Evolutionary conservation across 1,140 invertebrate species (phyloP).

Genomic region (Goniozus legneri): DNA sequence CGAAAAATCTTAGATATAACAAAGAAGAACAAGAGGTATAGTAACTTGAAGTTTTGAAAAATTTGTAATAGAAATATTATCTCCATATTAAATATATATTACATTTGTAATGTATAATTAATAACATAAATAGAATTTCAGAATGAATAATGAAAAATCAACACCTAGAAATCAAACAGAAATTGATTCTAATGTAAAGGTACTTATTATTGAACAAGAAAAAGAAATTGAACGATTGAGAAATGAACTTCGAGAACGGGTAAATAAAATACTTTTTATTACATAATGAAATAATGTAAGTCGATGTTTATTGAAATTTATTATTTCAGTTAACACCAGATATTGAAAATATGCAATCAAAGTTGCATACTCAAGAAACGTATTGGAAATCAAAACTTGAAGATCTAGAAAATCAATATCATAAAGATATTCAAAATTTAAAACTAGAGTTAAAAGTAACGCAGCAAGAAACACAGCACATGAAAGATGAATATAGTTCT

Average conservation of each 20-base stretch:
- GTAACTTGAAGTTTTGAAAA: too few relatives aligned
- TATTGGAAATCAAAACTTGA: slow-evolving; percentile 48
- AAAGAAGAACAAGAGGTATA: too few relatives aligned
- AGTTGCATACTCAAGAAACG: slow-evolving; percentile 45
- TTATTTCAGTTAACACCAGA: slow-evolving; percentile 32
- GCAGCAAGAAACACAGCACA: slow-evolving; percentile 33
- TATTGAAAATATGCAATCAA: slow-evolving; percentile 43
- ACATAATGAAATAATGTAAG: background rate
- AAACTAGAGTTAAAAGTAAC: slow-evolving; percentile 42
- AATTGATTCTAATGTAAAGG: slow-evolving; percentile 30
- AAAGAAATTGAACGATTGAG: slow-evolving; percentile 39
- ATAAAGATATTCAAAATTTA: slow-evolving; percentile 41
- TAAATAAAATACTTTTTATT: slow-evolving; percentile 11
- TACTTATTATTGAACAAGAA: slow-evolving; percentile 39
- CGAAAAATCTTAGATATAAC: slow-evolving; percentile 31
- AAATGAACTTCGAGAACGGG: slow-evolving; percentile 35
- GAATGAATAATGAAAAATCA: background rate
- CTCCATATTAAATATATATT: too few relatives aligned
- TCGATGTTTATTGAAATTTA: slow-evolving; percentile 1
- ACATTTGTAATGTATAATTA: too few relatives aligned
- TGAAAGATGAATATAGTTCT: slow-evolving; percentile 35
- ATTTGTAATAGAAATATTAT: too few relatives aligned
- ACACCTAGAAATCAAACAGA: slow-evolving; percentile 23
- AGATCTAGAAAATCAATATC: slow-evolving; percentile 44
- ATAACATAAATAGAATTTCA: background rate